Evolutionary conservation across 1,140 invertebrate species (phyloP), one percentile per base, ranked within the genome.

Genomic region (Arion vulgaris): DNA sequence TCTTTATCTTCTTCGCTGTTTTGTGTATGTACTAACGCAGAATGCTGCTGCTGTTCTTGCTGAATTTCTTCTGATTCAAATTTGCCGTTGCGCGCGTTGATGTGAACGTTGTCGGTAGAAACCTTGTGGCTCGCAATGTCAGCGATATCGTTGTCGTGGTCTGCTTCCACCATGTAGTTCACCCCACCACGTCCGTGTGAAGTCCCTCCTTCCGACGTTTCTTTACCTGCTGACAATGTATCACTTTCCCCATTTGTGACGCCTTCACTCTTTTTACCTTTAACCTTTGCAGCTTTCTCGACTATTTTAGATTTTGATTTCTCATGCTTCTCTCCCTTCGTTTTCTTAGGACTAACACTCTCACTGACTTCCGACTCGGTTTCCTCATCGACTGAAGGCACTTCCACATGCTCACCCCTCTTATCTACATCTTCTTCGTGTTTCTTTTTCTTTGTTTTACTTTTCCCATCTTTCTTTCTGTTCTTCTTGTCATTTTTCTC

Each of bases 371-470:
- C 71, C 36, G 41, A 17, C 2, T n/a, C 28, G 45, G 41, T 53
- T 1, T 32, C 5, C 7, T 36, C 36, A 23, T 39, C 19, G 15
- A n/a, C 36, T 53, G 36, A 45, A 28, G 28, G 19, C 19, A 23
- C 34, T 4, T 26, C 38, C 32, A 32, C 84, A 57, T n/a, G 53
- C 2, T 57, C 53, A 15, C 53, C 19, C 41, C 80, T 79, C 28
- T 5, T 73, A 38, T 19, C n/a, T 26, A n/a, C 26, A 15, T 77
- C 74, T 36, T 34, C 38, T 1, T 49, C 75, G 26, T 82, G 69
- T 49, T 34, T 53, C 15, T 75, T n/a, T 75, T 75, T 82, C 71
- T 62, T 82, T n/a, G 17, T 62, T 32, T 72, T 81, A 23, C 19
- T 34, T 26, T 72, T 72, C 1, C 23, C 71, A 41, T 39, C 51